phyloP scores from a whole-genome alignment of 1,140 invertebrate genomes.

The Centruroides vittatus region DNA sequence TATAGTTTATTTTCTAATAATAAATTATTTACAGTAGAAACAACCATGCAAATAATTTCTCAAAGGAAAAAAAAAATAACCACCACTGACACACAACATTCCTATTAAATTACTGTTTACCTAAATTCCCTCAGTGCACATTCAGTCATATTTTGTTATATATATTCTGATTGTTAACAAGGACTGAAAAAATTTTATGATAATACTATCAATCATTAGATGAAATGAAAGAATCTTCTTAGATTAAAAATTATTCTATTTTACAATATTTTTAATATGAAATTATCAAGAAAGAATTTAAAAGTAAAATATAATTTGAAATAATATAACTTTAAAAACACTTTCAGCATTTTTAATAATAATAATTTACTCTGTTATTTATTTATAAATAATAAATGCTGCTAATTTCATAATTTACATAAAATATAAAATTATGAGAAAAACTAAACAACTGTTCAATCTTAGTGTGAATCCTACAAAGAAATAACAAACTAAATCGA shows the following conservation, averaged over 20 bases:
- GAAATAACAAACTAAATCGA: too few relatives aligned
- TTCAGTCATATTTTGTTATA: too few relatives aligned
- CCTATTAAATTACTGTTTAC: background rate
- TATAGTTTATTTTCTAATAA: background rate
- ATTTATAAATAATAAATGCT: too few relatives aligned
- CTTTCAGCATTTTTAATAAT: too few relatives aligned
- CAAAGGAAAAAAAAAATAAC: conserved; percentile 10
- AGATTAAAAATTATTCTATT: background rate
- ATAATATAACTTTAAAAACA: too few relatives aligned
- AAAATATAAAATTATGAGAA: too few relatives aligned
- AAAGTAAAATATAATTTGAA: too few relatives aligned
- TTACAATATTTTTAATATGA: background rate
- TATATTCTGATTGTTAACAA: background rate
- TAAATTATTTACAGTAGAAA: conserved; percentile 1
- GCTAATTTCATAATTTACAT: too few relatives aligned
- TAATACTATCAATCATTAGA: background rate
- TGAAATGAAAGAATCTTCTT: background rate
- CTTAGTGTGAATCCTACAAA: too few relatives aligned
- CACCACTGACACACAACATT: background rate
- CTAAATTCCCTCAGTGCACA: background rate
- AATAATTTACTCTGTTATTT: too few relatives aligned
- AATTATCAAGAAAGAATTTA: too few relatives aligned
- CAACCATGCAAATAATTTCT: background rate
- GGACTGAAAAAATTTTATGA: background rate
- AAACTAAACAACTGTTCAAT: too few relatives aligned